Conservation (phyloP, 30 jellyfish, hydroid and myxozoan species). For the Pelagia noctiluca region DNA sequence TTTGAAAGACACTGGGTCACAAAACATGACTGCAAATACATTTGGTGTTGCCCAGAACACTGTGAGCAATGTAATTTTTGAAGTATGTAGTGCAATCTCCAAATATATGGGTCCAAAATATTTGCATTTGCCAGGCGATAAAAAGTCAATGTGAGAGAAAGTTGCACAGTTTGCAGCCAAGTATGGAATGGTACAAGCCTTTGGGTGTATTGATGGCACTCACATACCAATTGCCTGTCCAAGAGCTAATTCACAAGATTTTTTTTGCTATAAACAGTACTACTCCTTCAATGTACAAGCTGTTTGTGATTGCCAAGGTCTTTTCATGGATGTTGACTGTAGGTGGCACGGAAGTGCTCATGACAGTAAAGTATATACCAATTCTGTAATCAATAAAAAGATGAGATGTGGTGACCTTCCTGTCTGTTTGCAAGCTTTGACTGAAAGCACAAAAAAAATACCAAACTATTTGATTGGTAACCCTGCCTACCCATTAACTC, state of each 20-base stretch:
- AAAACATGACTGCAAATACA: slow-evolving; percentile 44
- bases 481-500: no score
- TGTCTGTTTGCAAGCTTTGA: not conserved
- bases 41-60: slow-evolving; percentile 61
- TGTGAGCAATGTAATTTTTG: slow-evolving; percentile 36
- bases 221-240: no score
- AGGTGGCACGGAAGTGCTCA: slow-evolving; percentile 73
- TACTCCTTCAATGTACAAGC: slow-evolving; percentile 65
- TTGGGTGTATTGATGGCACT: slow-evolving; percentile 76
- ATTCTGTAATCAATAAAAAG: slow-evolving; percentile 34
- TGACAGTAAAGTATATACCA: slow-evolving; percentile 63
- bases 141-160: slow-evolving; percentile 32
- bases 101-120: slow-evolving; percentile 58
- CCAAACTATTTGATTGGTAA: no score
- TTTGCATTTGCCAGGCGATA: slow-evolving; percentile 31
- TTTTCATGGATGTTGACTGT: slow-evolving; percentile 71
- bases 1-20: slow-evolving; percentile 63
- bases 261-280: slow-evolving; percentile 55
- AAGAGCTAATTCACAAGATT: no score
- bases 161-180: slow-evolving; percentile 52
- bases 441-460: not conserved
- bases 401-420: slow-evolving; percentile 34
- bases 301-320: slow-evolving; percentile 58
- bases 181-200: slow-evolving; percentile 63
- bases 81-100: slow-evolving; percentile 53